phyloP scores from a whole-genome alignment of 2,888 invertebrate species.

The Patella pellucida region DNA sequence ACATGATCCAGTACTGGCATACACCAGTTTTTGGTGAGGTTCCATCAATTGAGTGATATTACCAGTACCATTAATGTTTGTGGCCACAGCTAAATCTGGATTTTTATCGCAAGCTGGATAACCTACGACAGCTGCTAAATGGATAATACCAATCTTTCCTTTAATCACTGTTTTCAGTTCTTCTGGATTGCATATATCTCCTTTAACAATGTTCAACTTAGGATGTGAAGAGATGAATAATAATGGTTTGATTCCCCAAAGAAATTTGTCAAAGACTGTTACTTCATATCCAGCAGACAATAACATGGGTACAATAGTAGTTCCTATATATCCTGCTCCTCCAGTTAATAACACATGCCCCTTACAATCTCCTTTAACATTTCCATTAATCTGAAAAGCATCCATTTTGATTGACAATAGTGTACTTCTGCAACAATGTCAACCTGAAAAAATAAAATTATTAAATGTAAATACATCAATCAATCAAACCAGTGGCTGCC shows the following conservation, averaged over 20 bases:
- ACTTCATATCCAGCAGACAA: slow-evolving; percentile 63
- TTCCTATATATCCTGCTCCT: slow-evolving; percentile 70
- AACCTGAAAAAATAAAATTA: too few species aligned
- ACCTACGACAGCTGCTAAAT: slow-evolving; percentile 70
- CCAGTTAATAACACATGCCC: slow-evolving; percentile 61
- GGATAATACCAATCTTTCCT: slow-evolving; percentile 62
- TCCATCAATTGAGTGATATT: slow-evolving; percentile 55
- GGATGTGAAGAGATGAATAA: slow-evolving; percentile 53
- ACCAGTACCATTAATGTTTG: slow-evolving; percentile 65
- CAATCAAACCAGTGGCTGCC: too few species aligned
- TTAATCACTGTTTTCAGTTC: slow-evolving; percentile 50
- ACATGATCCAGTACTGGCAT: slow-evolving; percentile 70
- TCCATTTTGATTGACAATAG: too few species aligned
- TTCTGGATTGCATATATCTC: slow-evolving; percentile 61
- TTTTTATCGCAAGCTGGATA: slow-evolving; percentile 70
- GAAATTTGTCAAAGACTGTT: slow-evolving; percentile 67
- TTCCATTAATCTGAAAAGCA: background rate
- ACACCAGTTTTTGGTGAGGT: slow-evolving; percentile 63
- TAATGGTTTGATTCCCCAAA: slow-evolving; percentile 64
- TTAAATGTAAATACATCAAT: too few species aligned
- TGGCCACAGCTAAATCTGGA: slow-evolving; percentile 56
- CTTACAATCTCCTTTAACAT: background rate
- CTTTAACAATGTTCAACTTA: slow-evolving; percentile 50
- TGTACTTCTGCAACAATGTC: too few species aligned
- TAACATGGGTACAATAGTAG: slow-evolving; percentile 67